Base-by-base conservation (phyloP, 2,888 invertebrate species). In the Ophion costatus region DNA sequence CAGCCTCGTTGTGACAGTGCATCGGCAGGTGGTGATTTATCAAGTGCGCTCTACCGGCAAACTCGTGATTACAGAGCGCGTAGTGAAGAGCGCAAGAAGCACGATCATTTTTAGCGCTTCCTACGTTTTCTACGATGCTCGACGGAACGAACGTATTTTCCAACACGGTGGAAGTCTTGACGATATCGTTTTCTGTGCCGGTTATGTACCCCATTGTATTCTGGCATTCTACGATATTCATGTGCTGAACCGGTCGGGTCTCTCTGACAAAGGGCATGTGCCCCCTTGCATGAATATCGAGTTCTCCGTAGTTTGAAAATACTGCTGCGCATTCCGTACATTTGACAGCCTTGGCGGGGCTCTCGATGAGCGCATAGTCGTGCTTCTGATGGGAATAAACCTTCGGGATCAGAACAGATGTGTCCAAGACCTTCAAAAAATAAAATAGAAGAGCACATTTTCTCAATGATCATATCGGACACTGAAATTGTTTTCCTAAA, bases 11-110 rank as follows among this genome's bases (percentile, higher is more conserved):
- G 3, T 88, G 85, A 76, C 86, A 89, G 57, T 92, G 92, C 0
- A 89, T 85, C 10, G 91, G 90, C 76, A 87, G 89, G 57, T 93
- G 92, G 51, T 93, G 92, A 84, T 89, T 92, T 33, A 90, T 91
- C 56, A 92, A 84, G 83, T 92, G 92, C 10, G 87, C 90, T 77
- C 90, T 90, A 51, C 92, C 91, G 0, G 90, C 89, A 64, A 92
- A 92, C 1, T 92, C 91, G 74, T 92, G 91, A 87, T 92, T 92
- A 78, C 92, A 91, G 0, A 92, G 70, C 0, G 93, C 92, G 80
- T 92, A 93, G 57, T 93, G 92, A 6, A 93, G 80, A 20, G 92
- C 91, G 77, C 93, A 93, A 5, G 92, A 89, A 4, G 92, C 89
- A 57, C 91, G 85, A 20, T 87, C 89, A 10, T 84, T 85, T 82